Evolutionary conservation across 2,113 vertebrate species (phyloP).

Genomic region (Grammomys dolichurus): DNA sequence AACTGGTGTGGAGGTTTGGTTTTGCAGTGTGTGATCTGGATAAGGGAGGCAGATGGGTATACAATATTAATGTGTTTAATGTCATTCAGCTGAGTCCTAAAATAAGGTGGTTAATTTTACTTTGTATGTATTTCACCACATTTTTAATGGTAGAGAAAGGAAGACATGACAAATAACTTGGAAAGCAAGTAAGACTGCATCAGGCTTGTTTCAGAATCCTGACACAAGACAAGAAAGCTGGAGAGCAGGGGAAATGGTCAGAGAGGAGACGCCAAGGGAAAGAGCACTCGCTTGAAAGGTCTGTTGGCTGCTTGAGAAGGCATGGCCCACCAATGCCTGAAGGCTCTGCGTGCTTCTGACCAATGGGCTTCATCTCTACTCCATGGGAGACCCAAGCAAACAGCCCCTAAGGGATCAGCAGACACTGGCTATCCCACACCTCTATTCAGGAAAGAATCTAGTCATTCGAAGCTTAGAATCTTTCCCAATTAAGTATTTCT

Average conservation of each 20-base stretch:
- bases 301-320: not conserved
- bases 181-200: not conserved
- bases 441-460: not conserved
- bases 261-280: not conserved
- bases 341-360: not conserved
- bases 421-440: not conserved
- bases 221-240: not conserved
- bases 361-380: not conserved
- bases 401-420: not conserved
- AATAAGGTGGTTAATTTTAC: not conserved
- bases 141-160: not conserved
- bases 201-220: not conserved
- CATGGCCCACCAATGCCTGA: not conserved
- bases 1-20: not conserved
- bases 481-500: not conserved
- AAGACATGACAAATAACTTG: not conserved
- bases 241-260: not conserved
- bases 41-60: too few relatives aligned
- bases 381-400: not conserved
- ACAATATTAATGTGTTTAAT: not conserved
- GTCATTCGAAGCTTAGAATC: not conserved
- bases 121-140: not conserved
- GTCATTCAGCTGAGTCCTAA: not conserved
- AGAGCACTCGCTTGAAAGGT: not conserved
- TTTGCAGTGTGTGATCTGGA: not conserved